Conservation (phyloP, 2,113 vertebrate species). For the Ctenomys sociabilis region DNA sequence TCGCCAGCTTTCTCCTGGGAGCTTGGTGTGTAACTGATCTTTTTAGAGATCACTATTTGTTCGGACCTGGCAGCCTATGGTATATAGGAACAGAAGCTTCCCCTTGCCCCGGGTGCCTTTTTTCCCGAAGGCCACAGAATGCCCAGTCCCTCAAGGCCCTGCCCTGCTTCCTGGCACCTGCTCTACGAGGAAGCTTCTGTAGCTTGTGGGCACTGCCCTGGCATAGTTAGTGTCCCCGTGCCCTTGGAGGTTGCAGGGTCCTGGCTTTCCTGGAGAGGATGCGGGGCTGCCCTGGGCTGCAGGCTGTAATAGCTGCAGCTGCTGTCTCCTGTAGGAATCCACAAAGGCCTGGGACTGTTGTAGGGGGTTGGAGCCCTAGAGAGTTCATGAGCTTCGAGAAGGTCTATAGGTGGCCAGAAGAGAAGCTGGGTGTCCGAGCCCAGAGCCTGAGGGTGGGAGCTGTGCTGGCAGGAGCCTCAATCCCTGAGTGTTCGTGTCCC, state of each 20-base stretch:
- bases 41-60: background rate
- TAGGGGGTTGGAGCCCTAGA: background rate
- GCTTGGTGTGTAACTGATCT: fast-evolving
- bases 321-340: background rate
- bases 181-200: background rate
- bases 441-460: background rate
- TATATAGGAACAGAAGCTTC: background rate
- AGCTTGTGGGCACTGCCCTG: background rate
- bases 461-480: background rate
- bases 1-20: background rate
- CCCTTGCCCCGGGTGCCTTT: fast-evolving
- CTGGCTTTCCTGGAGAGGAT: fast-evolving
- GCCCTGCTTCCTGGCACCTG: too few species aligned
- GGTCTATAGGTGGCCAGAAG: background rate
- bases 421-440: background rate
- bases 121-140: fast-evolving
- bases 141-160: fast-evolving
- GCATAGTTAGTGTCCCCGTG: background rate
- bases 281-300: background rate
- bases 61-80: background rate
- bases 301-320: fast-evolving
- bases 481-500: fast-evolving
- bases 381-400: background rate
- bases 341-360: background rate
- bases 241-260: too few species aligned